A percentile compares a stretch with the other conserved stretches of the same genome.
These are phyloP conservation scores for Neoarius graeffei DNA, from an alignment of 2,113 vertebrate genomes.

Conservation along the genomic window DNA sequence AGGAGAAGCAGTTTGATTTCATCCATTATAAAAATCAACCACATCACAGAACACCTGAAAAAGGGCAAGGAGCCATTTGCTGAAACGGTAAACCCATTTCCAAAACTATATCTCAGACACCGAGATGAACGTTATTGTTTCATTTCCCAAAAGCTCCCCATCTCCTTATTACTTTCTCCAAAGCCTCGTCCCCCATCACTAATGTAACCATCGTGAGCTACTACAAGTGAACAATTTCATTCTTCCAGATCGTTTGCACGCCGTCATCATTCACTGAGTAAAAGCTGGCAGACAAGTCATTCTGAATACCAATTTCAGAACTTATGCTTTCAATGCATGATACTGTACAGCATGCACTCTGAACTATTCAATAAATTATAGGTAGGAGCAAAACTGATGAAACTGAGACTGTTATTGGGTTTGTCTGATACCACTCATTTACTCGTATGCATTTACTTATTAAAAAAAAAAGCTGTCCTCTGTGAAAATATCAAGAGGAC, in stretches of 20 bases:
- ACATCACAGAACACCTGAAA: background rate
- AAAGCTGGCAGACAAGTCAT: background rate
- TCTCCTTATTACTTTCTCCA: constrained; percentile 40
- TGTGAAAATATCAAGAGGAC: background rate
- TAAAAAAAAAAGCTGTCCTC: background rate
- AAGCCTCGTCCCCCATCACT: constrained; percentile 43
- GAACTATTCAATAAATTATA: constrained; percentile 5
- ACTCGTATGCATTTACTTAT: background rate
- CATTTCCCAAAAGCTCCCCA: constrained; percentile 45
- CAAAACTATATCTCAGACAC: constrained; percentile 33
- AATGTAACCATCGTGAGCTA: constrained; percentile 39
- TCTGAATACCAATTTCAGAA: background rate
- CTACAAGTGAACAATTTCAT: constrained; percentile 39
- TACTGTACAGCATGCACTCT: background rate
- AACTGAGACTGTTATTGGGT: background rate
- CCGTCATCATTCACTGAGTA: constrained; percentile 1
- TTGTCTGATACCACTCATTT: background rate
- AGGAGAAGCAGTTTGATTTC: constrained; percentile 4
- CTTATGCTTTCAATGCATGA: background rate
- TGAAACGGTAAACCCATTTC: constrained; percentile 35
- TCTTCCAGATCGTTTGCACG: constrained; percentile 3
- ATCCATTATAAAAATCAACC: background rate
- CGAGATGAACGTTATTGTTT: constrained; percentile 43
- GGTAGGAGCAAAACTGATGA: background rate
- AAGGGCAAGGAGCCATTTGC: background rate